Evolutionary conservation across 2,113 vertebrate species (phyloP), one percentile per base, ranked within the genome.

Genomic region (Pelmatolapia mariae): DNA sequence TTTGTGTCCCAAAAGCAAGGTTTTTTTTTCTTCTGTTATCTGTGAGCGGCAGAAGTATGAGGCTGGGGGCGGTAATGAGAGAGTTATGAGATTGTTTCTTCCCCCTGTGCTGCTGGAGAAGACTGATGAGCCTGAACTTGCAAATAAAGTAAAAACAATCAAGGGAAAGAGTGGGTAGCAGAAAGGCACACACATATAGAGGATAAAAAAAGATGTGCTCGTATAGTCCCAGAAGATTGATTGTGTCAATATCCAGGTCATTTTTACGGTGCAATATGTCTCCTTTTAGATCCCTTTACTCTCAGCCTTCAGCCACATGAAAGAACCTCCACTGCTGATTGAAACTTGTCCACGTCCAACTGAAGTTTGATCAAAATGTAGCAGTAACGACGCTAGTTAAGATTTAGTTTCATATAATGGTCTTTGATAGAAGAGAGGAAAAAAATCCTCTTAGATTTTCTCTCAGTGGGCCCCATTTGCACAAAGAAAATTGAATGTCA

Each of bases 51-150:
- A 85, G 86, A 59, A 86, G 89, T 68, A 84, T 45, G 73, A 81
- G 85, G 86, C 87, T 84, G 90, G 91, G 86, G 94, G 92, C 88
- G 43, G 85, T 96, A 96, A 97, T 96, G 95, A 95, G 94, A 94
- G 95, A 95, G 92, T 96, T 95, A 97, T 97, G 96, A 96, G 94
- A 93, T 89, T 86, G 90, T 53, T 82, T 57, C 80, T 38, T 63
- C 29, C 7, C 38, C 59, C 11, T 29, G 66, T 3, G 18, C 81
- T 10, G 40, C 89, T 68, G 63, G 26, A 76, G 47, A 94, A 95
- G 95, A 96, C 84, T 89, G 95, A 95, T 96, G 96, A 95, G 93
- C 81, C 91, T 88, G 90, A 95, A 95, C 89, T 94, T 96, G 91
- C 88, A 93, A 95, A 96, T 95, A 94, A 96, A 95, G 93, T 95